Base-by-base conservation (phyloP, 2,888 invertebrate species). In the Philaethria dido region DNA sequence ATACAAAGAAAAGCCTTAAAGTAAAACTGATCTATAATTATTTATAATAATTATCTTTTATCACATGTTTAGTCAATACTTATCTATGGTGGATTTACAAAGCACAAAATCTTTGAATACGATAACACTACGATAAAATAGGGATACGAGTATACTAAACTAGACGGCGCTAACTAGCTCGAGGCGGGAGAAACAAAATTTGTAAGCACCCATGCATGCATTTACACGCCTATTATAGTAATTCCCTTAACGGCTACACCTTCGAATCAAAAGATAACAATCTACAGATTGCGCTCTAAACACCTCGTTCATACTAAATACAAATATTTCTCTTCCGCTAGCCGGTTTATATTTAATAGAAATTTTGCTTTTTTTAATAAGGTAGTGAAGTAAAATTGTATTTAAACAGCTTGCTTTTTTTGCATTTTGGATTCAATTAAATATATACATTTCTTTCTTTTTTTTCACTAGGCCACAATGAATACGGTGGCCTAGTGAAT, bases 141-240 rank as follows among this genome's bases (percentile, higher is more conserved):
- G 45, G 22, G 22, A 16, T 42, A 47, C n/a, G n/a, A n/a, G n/a
- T n/a, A n/a, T 63, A 48, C 68, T 61, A 64, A 59, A 66, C 33
- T 45, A 68, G 62, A 48, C 64, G 55, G 59, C 64, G 71, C 66
- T 69, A 73, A 73, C 73, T 74, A 69, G 69, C 75, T 76, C 73
- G 74, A 75, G 73, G 71, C 73, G 65, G 69, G 66, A 68, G 78
- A 81, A 80, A 80, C 78, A 69, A 80, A 84, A 83, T 79, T 75
- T 79, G 75, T 83, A 77, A 80, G 80, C 82, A 81, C 73, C 73
- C 76, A 70, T 73, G 72, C 76, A 72, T 73, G 71, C 78, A 68
- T 82, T 86, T 83, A 81, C 78, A 83, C 77, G 82, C 75, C 73
- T 75, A 83, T 88, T 86, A 84, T 74, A 73, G 79, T 82, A 83